A percentile compares a stretch with the other conserved stretches of the same genome.
These are phyloP conservation scores for Cricetomys ansorgei DNA, from an alignment of 2,113 vertebrate genomes.

Conservation along the genomic window DNA sequence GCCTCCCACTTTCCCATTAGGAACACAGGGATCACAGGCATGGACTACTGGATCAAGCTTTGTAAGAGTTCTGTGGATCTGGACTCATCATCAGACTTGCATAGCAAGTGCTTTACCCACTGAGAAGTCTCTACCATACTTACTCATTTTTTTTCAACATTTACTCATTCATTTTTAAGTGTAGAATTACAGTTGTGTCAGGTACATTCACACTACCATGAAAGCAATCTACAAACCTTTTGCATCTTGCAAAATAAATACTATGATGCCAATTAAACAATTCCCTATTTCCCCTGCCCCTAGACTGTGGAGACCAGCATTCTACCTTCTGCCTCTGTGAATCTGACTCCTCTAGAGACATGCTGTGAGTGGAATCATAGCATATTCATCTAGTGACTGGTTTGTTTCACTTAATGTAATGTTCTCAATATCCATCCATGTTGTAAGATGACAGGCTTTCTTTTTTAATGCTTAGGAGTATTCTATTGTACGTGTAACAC, in stretches of 20 bases:
- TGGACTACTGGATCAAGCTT: no score
- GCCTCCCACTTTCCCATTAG: background rate
- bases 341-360: background rate
- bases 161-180: background rate
- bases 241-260: background rate
- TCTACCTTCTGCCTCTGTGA: background rate
- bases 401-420: background rate
- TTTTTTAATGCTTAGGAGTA: background rate
- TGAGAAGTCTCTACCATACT: background rate
- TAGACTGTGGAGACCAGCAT: background rate
- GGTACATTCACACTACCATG: background rate
- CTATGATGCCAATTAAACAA: rapidly evolving
- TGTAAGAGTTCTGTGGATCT: background rate
- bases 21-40: background rate
- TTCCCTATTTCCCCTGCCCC: background rate
- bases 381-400: background rate
- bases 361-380: background rate
- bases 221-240: background rate
- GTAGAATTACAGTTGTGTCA: background rate
- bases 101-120: background rate
- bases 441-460: background rate
- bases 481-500: background rate
- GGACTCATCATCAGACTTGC: background rate
- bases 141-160: background rate
- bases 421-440: background rate